Evolutionary conservation across 2,888 invertebrate species (phyloP), one percentile per base, ranked within the genome.

Genomic region (Cerastis rubricosa): DNA sequence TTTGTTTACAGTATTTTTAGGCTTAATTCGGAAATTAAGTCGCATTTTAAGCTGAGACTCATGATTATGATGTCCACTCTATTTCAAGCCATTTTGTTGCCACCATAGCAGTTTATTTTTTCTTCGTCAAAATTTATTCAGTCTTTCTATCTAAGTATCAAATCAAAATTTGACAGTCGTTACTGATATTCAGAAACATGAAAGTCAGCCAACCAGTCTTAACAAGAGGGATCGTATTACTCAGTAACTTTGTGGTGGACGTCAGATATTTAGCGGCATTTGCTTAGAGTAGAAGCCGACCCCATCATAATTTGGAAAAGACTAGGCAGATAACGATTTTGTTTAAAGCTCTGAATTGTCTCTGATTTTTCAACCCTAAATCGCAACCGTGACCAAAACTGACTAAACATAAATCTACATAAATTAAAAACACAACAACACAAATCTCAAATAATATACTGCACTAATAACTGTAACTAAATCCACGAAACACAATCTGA

Each of bases 401-500:
- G 8, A 22, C 80, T 1, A 11, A 11, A 12, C n/a, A 51, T 25
- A 74, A 68, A 74, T 74, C 43, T 11, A 45, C 45, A 9, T 2
- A 17, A 0, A 19, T 67, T 35, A 35, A 64, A 49, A 68, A 35
- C n/a, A 35, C 25, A 51, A 45, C 19, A 76, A 47, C 14, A 77
- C 57, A 67, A 73, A 47, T 73, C 22, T 17, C 1, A 40, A 67
- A 78, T 78, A 68, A 71, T 61, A 61, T 49, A 78, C 0, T 6
- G 17, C 51, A 14, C 40, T 71, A 72, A 66, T 57, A 70, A 75
- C 71, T 57, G 63, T 29, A 43, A 57, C 71, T 29, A 63, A 54
- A 45, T 54, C 65, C 11, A 73, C 70, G 12, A n/a, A 80, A 83
- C 59, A 80, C 54, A 71, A 73, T 83, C 71, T 19, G 12, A 72